These are phyloP conservation scores for Etheostoma perlongum DNA, from an alignment of 2,797 vertebrate species.

Conservation along the genomic window DNA sequence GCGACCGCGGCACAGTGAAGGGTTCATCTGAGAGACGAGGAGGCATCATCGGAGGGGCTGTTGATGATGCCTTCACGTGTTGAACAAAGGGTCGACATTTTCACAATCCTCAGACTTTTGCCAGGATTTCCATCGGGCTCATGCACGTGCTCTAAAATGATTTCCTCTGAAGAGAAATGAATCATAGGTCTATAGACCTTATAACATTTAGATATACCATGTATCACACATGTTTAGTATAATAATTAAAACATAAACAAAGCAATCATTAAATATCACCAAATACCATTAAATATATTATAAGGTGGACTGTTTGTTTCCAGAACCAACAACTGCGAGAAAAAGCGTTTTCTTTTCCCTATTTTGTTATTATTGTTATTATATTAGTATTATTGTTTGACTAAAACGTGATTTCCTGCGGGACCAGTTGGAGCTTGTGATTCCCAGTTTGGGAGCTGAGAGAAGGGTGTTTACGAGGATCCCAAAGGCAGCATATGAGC, in stretches of 20 bases:
- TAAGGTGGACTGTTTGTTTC: not conserved
- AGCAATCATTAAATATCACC: fast-evolving
- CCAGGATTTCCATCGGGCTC: fast-evolving
- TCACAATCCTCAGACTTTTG: fast-evolving
- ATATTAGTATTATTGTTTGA: not conserved
- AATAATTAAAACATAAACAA: not conserved
- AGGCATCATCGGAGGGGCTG: constrained; percentile 63
- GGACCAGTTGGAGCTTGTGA: not conserved
- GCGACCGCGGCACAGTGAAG: constrained; percentile 36
- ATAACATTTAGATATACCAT: no score
- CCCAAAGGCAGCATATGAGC: constrained; percentile 57
- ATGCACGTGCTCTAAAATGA: not conserved
- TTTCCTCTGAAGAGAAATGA: fast-evolving
- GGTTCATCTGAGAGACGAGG: constrained; percentile 60
- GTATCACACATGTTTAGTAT: not conserved
- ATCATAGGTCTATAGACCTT: no score
- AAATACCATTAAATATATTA: not conserved
- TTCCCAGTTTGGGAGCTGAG: not conserved
- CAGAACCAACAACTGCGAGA: not conserved
- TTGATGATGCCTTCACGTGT: constrained; percentile 56
- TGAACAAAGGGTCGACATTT: constrained; percentile 1
- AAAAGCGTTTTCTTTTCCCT: not conserved
- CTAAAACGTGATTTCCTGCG: fast-evolving
- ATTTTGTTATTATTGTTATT: not conserved
- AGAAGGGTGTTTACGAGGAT: not conserved